A percentile compares a stretch with the other conserved stretches of the same genome.
Evolutionary conservation across 2,797 vertebrate species (phyloP).

Genomic region (Todus mexicanus): DNA sequence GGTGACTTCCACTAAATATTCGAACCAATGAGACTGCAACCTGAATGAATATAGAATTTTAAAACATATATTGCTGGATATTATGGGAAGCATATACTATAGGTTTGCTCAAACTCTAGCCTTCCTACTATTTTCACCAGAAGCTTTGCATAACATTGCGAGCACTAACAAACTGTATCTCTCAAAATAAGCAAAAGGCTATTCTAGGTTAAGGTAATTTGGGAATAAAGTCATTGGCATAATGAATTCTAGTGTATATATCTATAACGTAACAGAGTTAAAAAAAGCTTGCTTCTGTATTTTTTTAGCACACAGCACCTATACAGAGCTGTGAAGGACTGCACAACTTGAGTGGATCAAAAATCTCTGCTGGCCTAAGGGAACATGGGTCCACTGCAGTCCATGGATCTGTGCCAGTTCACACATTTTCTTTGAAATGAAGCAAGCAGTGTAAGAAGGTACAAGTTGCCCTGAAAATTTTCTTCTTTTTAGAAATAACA

Average conservation of each 20-base stretch:
- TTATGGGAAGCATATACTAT: not conserved
- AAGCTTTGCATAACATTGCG: not conserved
- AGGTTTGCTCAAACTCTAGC: not conserved
- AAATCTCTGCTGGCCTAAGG: not conserved
- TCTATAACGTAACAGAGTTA: not conserved
- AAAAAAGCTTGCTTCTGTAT: not conserved
- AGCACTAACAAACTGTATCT: not conserved
- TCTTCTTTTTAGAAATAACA: not conserved
- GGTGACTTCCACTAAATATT: not conserved
- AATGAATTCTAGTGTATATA: not conserved
- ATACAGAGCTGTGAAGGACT: not conserved
- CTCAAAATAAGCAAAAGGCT: not conserved
- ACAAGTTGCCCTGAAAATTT: not conserved
- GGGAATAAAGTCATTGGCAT: not conserved
- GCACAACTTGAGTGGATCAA: not conserved
- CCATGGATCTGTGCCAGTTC: not conserved
- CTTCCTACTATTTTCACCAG: not conserved
- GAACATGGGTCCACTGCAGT: not conserved
- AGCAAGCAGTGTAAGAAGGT: not conserved
- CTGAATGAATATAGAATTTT: not conserved
- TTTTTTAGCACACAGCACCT: not conserved
- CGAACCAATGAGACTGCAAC: not conserved
- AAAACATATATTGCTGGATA: not conserved
- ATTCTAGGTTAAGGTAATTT: not conserved
- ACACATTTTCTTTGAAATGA: not conserved